Evolutionary conservation across 2,888 invertebrate genomes (phyloP).

Genomic region (Aspidiotus rigidus): DNA sequence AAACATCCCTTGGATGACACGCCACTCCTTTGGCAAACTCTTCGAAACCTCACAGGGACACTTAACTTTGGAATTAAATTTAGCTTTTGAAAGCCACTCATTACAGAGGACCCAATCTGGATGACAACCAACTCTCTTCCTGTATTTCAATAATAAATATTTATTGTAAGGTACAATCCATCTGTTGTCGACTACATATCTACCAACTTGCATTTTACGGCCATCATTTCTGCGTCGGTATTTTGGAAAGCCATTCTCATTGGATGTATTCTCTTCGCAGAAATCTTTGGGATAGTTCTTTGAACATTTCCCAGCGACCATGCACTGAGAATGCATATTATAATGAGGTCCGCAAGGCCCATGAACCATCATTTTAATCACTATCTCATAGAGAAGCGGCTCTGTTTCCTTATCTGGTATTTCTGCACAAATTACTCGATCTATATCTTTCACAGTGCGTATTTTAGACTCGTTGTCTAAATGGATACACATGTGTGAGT

Average conservation of each 20-base stretch:
- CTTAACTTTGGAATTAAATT: background rate
- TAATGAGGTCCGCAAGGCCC: conserved; percentile 27
- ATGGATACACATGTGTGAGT: conserved; percentile 9
- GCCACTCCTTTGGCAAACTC: background rate
- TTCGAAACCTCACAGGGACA: background rate
- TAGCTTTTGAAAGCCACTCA: background rate
- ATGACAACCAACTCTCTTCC: background rate
- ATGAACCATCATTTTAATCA: conserved; percentile 31
- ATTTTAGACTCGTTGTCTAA: background rate
- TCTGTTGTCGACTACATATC: background rate
- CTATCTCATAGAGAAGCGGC: conserved; percentile 37
- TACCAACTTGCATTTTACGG: background rate
- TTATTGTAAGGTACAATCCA: background rate
- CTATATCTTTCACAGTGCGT: background rate
- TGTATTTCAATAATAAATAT: background rate
- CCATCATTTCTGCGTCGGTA: background rate
- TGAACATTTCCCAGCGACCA: conserved; percentile 8
- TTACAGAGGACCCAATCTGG: background rate
- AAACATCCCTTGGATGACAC: background rate
- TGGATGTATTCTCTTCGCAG: background rate
- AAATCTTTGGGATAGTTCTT: conserved; percentile 32
- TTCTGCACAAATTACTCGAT: conserved; percentile 34
- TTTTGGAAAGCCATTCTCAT: background rate
- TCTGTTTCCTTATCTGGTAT: conserved; percentile 39
- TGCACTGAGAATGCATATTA: conserved; percentile 24